Conservation (phyloP, 2,113 vertebrate species). For the Platichthys flesus region DNA sequence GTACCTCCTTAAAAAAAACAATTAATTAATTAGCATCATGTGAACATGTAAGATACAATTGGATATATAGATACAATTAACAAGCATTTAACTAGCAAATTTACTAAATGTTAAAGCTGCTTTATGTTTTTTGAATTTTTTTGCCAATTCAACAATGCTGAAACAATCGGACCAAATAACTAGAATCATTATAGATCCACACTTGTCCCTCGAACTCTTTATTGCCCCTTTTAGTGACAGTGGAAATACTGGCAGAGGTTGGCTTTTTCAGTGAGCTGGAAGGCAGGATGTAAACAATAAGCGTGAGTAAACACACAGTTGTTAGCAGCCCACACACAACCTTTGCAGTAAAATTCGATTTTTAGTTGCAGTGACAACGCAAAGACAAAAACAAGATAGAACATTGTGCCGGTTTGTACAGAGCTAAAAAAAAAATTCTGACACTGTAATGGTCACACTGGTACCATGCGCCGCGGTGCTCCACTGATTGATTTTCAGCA, state of each 20-base stretch:
- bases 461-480: conserved; percentile 15
- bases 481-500: conserved; percentile 45
- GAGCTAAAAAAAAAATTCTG: conserved; percentile 47
- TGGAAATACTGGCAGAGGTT: neutral
- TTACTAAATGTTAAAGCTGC: no score
- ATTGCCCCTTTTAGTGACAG: neutral
- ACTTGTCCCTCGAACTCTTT: neutral
- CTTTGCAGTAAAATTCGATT: conserved; percentile 22
- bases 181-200: no score
- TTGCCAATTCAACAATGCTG: no score
- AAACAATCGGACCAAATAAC: no score
- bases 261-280: neutral
- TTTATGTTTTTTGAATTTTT: no score
- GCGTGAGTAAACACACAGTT: neutral
- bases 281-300: conserved; percentile 9
- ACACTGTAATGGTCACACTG: conserved; percentile 45
- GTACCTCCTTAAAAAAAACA: no score
- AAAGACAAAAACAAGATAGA: conserved; percentile 15
- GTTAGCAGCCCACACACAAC: conserved; percentile 7
- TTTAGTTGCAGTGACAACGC: conserved; percentile 22
- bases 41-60: no score
- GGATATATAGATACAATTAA: no score
- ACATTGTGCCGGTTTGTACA: conserved; percentile 29
- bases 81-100: no score
- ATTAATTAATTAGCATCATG: no score